Evolutionary conservation across 2,797 vertebrate genomes (phyloP).

Genomic region (Novumbra hubbsi): DNA sequence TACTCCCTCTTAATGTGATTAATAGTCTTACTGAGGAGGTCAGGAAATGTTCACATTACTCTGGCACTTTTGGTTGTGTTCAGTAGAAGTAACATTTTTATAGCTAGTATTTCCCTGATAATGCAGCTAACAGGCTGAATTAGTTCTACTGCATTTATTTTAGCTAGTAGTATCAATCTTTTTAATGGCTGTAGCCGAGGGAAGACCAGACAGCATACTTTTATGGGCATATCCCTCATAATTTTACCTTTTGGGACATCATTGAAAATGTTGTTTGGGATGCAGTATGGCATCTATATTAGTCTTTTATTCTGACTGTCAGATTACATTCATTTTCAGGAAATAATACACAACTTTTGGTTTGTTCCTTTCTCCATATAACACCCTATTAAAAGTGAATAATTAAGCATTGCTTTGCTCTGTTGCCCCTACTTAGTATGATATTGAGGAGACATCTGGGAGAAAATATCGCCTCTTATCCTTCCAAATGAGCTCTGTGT

Average conservation of each 20-base stretch:
- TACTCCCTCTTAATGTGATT: conserved; percentile 18
- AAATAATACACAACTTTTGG: conserved; percentile 27
- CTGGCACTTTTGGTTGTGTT: conserved; percentile 42
- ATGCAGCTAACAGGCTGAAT: neutral
- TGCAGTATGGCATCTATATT: conserved; percentile 33
- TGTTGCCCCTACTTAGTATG: conserved; percentile 57
- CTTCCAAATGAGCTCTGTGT: conserved; percentile 40
- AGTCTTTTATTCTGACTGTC: conserved; percentile 42
- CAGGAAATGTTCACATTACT: conserved; percentile 32
- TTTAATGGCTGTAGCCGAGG: conserved; percentile 49
- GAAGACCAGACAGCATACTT: conserved; percentile 63
- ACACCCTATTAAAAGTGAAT: conserved; percentile 56
- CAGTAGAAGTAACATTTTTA: conserved; percentile 34
- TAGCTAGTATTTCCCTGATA: conserved; percentile 29
- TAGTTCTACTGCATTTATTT: conserved; percentile 5
- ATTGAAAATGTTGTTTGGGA: conserved; percentile 43
- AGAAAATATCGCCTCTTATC: conserved; percentile 38
- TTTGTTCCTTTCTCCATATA: conserved; percentile 29
- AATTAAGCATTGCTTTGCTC: conserved; percentile 54
- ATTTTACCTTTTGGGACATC: conserved; percentile 56
- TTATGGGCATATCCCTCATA: conserved; percentile 59
- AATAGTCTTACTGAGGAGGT: conserved; percentile 34
- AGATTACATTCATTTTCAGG: conserved; percentile 31
- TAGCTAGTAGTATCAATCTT: conserved; percentile 49
- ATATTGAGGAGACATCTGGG: conserved; percentile 42